Conservation (phyloP, 1,140 invertebrate species). For the Drosophila subobscura region DNA sequence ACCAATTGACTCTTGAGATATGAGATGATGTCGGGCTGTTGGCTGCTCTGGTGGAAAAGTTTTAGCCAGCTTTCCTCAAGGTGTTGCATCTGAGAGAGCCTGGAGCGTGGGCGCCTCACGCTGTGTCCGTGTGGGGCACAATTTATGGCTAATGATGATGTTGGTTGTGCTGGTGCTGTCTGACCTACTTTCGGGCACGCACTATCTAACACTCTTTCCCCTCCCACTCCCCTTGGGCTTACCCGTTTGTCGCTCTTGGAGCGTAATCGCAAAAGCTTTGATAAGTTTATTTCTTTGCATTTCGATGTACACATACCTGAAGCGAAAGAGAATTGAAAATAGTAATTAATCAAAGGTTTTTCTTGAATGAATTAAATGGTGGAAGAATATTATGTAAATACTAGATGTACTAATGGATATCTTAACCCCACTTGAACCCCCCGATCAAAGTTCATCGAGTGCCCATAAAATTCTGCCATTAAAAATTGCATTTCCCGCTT, state of each 20-base stretch:
- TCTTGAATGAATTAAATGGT: not conserved
- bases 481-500: not conserved
- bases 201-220: slow-evolving; percentile 27
- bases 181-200: slow-evolving; percentile 54
- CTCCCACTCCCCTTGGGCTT: slow-evolving; percentile 31
- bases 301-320: slow-evolving; percentile 38
- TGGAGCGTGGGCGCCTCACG: slow-evolving; percentile 1
- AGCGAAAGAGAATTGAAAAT: slow-evolving; percentile 28
- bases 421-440: too few species aligned
- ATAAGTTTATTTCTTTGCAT: slow-evolving; percentile 27
- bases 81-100: slow-evolving; percentile 11
- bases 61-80: slow-evolving; percentile 1
- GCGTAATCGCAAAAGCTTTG: slow-evolving; percentile 39
- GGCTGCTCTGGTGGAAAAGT: not conserved
- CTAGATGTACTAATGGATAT: too few species aligned
- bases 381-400: not conserved
- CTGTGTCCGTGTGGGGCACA: slow-evolving; percentile 9
- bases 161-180: slow-evolving; percentile 2
- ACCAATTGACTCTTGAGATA: too few species aligned
- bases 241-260: slow-evolving; percentile 33
- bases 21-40: too few species aligned
- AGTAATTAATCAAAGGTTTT: slow-evolving; percentile 10
- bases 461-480: not conserved
- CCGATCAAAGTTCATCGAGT: not conserved
- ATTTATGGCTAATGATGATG: slow-evolving; percentile 35